Conservation (phyloP, 2,797 vertebrate species). For the Myioborus miniatus region DNA sequence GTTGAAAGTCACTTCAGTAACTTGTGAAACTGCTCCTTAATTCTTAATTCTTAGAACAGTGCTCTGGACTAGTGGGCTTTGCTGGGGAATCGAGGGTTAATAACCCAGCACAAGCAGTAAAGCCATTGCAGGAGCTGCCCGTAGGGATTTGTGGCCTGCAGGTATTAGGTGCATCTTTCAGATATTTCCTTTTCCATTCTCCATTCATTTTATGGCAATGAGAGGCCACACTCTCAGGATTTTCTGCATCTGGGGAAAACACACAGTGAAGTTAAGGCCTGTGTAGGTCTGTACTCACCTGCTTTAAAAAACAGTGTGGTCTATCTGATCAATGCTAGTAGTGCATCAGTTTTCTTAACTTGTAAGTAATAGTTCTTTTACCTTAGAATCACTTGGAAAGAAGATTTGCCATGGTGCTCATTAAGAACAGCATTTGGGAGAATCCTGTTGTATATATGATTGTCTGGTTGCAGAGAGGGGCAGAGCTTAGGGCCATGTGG, state of each 20-base stretch:
- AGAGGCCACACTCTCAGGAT: neutral
- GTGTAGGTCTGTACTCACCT: neutral
- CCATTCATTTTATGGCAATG: neutral
- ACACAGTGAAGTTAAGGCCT: neutral
- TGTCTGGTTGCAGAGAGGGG: neutral
- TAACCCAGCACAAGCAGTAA: neutral
- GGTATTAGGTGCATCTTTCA: neutral
- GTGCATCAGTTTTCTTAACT: neutral
- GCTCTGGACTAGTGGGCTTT: neutral
- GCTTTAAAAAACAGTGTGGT: neutral
- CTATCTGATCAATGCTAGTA: neutral
- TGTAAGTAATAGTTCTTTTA: neutral
- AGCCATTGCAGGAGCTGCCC: neutral
- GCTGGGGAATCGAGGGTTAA: accelerated
- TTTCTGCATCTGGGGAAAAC: neutral
- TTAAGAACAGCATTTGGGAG: neutral
- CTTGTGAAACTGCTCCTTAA: neutral
- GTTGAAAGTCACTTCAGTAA: neutral
- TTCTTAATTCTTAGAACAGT: neutral
- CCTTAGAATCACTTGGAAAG: neutral
- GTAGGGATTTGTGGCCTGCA: neutral
- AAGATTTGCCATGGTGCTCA: neutral
- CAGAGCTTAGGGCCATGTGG: neutral
- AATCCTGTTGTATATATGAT: accelerated
- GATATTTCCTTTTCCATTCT: neutral